Evolutionary conservation across 23 tunicate genomes (phyloP).

Genomic region (Trididemnum miniatum): DNA sequence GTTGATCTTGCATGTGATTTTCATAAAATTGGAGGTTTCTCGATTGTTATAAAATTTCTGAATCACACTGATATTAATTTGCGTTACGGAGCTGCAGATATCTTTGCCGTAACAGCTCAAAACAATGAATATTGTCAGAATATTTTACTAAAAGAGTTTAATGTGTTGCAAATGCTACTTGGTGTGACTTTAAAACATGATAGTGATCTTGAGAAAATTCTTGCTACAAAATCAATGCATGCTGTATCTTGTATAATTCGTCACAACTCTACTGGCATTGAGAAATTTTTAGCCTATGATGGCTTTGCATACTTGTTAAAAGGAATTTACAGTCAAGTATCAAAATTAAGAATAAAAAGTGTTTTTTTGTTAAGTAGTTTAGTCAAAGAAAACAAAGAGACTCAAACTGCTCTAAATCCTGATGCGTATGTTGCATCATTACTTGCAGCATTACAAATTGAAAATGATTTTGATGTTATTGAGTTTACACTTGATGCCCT

Average conservation of each 20-base stretch:
- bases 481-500: constrained; percentile 24
- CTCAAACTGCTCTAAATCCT: background rate
- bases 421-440: background rate
- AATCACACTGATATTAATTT: constrained; percentile 10
- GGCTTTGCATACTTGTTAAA: constrained; percentile 48
- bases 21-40: constrained; percentile 67
- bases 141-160: constrained; percentile 34
- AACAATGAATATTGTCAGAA: constrained; percentile 74
- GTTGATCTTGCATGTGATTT: constrained; percentile 65
- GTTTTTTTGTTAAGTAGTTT: constrained; percentile 39
- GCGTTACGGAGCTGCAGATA: constrained; percentile 42
- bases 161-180: background rate
- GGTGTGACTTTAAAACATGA: background rate
- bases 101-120: constrained; percentile 45
- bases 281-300: constrained; percentile 11
- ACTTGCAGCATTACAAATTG: background rate
- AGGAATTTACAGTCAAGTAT: constrained; percentile 27
- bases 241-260: constrained; percentile 64
- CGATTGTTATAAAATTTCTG: constrained; percentile 21
- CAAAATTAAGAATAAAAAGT: constrained; percentile 32
- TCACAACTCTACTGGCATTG: constrained; percentile 45
- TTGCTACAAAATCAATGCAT: constrained; percentile 40
- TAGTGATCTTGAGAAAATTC: background rate
- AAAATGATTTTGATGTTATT: background rate
- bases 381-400: constrained; percentile 38